phyloP scores from a whole-genome alignment of 2,113 vertebrate genomes.

The Illadopsis cleaveri region DNA sequence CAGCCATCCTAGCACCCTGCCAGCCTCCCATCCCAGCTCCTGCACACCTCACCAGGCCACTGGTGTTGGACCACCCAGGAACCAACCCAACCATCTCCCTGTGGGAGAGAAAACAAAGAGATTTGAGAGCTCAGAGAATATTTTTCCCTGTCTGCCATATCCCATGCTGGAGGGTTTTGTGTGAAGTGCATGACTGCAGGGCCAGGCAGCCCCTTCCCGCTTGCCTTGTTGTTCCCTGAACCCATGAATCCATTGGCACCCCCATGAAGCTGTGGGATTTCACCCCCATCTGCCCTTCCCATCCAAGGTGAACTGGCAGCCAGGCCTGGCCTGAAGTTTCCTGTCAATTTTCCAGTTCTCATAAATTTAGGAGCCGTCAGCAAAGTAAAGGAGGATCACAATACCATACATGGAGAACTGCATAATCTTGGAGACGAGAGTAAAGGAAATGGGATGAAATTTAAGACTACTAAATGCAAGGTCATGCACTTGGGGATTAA shows the following conservation, averaged over 20 bases:
- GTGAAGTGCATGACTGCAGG: not conserved
- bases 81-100: fast-evolving
- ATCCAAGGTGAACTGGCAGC: not conserved
- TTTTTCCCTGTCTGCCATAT: not conserved
- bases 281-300: not conserved
- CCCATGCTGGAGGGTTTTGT: not conserved
- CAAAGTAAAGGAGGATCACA: slow-evolving; percentile 68
- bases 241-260: not conserved
- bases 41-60: fast-evolving
- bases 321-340: slow-evolving; percentile 13
- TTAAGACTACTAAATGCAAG: slow-evolving; percentile 72
- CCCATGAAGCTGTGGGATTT: fast-evolving
- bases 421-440: slow-evolving; percentile 62
- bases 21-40: not conserved
- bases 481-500: slow-evolving; percentile 71
- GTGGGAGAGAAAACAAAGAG: not conserved
- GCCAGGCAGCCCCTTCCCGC: fast-evolving
- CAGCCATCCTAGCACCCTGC: not conserved
- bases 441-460: slow-evolving; percentile 69
- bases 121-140: not conserved
- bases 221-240: not conserved
- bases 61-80: not conserved
- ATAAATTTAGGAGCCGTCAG: slow-evolving; percentile 62
- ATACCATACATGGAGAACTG: slow-evolving; percentile 63
- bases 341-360: slow-evolving; percentile 42